phyloP scores from a whole-genome alignment of 1,140 invertebrate species.

The Muscidifurax raptorellus region DNA sequence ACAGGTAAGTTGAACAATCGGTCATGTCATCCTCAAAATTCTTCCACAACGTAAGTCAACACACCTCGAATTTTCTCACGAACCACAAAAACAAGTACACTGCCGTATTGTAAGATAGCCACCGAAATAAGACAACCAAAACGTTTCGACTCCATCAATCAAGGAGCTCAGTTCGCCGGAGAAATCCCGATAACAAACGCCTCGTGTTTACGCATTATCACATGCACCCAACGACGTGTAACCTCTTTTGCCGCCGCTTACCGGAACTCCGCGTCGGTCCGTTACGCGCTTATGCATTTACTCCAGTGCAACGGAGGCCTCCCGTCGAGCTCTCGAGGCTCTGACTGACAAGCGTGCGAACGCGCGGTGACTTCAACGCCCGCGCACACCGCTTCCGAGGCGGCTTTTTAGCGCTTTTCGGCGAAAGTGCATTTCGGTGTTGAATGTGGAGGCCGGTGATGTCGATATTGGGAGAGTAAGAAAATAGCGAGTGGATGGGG shows the following conservation, averaged over 20 bases:
- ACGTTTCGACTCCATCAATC: too few relatives aligned
- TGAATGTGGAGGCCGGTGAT: background rate
- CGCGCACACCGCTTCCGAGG: background rate
- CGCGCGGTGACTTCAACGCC: slow-evolving; percentile 5
- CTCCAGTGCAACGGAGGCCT: background rate
- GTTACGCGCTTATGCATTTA: background rate
- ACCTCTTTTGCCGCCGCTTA: background rate
- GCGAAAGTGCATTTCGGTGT: too few relatives aligned
- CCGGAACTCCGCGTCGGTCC: background rate
- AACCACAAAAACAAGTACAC: too few relatives aligned
- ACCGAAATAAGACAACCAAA: too few relatives aligned
- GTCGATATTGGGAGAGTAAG: background rate
- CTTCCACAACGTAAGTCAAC: too few relatives aligned
- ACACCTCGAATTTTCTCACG: too few relatives aligned
- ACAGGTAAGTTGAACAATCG: background rate
- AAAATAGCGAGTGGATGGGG: background rate
- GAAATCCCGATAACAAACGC: too few relatives aligned
- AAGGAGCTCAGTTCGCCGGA: too few relatives aligned
- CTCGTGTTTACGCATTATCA: too few relatives aligned
- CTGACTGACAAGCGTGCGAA: slow-evolving; percentile 14
- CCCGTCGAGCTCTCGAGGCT: background rate
- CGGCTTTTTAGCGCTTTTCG: slow-evolving; percentile 5
- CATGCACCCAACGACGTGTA: too few relatives aligned
- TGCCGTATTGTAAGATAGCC: too few relatives aligned
- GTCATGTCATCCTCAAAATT: too few relatives aligned